Percentiles rank a stretch among this genome's conserved stretches.
These are phyloP conservation scores for Dynastes maya DNA, from an alignment of 2,888 invertebrate genomes.

Conservation along the genomic window DNA sequence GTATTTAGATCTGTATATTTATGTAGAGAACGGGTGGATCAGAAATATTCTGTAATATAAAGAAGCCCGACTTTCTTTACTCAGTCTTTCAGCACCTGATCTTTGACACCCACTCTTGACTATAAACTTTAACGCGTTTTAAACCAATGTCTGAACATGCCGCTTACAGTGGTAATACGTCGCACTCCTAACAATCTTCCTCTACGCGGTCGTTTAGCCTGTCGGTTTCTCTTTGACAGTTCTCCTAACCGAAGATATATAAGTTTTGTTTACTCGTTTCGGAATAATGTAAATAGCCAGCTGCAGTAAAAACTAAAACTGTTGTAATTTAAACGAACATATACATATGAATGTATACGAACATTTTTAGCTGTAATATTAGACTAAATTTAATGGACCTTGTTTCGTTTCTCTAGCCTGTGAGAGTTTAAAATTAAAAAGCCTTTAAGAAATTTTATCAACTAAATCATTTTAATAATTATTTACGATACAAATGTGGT, in stretches of 20 bases:
- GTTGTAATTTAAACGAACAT: slow-evolving; percentile 37
- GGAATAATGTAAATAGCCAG: slow-evolving; percentile 45
- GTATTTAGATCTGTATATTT: slow-evolving; percentile 47
- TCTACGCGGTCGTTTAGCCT: slow-evolving; percentile 23
- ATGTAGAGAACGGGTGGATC: slow-evolving; percentile 41
- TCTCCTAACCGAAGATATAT: slow-evolving; percentile 40
- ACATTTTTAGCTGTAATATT: slow-evolving; percentile 19
- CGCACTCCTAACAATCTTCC: slow-evolving; percentile 39
- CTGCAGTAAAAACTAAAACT: slow-evolving; percentile 45
- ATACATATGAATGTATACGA: slow-evolving; percentile 33
- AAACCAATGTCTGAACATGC: slow-evolving; percentile 48
- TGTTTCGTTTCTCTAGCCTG: not conserved
- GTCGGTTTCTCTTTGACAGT: slow-evolving; percentile 46
- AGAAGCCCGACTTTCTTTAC: slow-evolving; percentile 44
- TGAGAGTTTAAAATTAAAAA: too few relatives aligned
- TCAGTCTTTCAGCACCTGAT: slow-evolving; percentile 54
- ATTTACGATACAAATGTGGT: too few relatives aligned
- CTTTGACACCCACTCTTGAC: slow-evolving; percentile 54
- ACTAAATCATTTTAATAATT: not conserved
- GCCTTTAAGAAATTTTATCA: not conserved
- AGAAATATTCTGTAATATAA: slow-evolving; percentile 47
- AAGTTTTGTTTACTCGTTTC: slow-evolving; percentile 45
- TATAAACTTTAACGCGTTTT: slow-evolving; percentile 52
- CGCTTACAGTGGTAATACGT: slow-evolving; percentile 46
- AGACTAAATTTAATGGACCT: slow-evolving; percentile 22